Percentiles rank a stretch among this genome's conserved stretches.
phyloP scores from a whole-genome alignment of 2,888 invertebrate species.

The Diploptera punctata region DNA sequence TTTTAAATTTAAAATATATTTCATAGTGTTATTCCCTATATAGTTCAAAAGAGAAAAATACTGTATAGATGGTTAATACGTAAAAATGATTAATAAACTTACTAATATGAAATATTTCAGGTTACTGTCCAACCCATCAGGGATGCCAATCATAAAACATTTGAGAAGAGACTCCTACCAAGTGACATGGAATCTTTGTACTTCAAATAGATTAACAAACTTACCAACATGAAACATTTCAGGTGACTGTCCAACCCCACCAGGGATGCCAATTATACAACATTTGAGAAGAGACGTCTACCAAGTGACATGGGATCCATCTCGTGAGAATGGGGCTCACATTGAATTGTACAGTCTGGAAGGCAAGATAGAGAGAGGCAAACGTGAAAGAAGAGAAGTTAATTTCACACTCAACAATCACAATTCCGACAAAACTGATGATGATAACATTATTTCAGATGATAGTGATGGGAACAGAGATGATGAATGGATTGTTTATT shows the following conservation, averaged over 20 bases:
- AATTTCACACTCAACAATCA: constrained; percentile 51
- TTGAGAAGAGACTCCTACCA: constrained; percentile 76
- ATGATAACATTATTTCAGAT: background rate
- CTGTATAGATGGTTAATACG: too few relatives aligned
- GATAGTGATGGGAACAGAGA: constrained; percentile 17
- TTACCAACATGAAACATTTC: constrained; percentile 18
- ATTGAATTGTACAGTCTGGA: constrained; percentile 78
- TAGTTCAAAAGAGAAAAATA: too few relatives aligned
- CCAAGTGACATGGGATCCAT: constrained; percentile 82
- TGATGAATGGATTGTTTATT: constrained; percentile 67
- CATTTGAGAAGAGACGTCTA: constrained; percentile 75
- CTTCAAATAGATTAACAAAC: too few relatives aligned
- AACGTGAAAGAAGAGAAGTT: constrained; percentile 35
- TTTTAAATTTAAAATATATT: too few relatives aligned
- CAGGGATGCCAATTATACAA: constrained; percentile 77
- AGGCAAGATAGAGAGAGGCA: constrained; percentile 57
- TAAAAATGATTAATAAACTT: too few relatives aligned
- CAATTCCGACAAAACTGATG: background rate
- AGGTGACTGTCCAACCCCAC: constrained; percentile 82
- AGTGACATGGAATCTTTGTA: too few relatives aligned
- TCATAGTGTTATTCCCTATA: too few relatives aligned
- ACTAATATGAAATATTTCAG: constrained; percentile 56
- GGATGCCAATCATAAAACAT: constrained; percentile 74
- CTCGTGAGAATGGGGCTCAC: constrained; percentile 78
- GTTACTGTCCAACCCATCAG: constrained; percentile 83